A percentile compares a stretch with the other conserved stretches of the same genome.
Evolutionary conservation across 2,113 vertebrate species (phyloP).

Genomic region (Pithys albifrons): DNA sequence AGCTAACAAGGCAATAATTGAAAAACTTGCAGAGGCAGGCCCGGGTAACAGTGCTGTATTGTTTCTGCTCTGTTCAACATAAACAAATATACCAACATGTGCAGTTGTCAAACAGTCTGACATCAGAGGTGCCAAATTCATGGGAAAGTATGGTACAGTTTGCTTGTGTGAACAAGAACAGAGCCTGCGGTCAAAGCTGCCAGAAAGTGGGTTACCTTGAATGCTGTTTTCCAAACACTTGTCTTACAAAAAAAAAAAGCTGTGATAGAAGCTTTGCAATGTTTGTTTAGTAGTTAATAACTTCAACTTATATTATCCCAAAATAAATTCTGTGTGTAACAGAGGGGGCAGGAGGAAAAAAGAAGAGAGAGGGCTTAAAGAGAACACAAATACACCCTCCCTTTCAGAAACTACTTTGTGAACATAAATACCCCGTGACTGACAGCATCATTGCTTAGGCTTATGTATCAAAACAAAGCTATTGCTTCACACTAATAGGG

Average conservation of each 20-base stretch:
- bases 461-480: neutral
- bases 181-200: neutral
- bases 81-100: neutral
- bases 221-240: neutral
- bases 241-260: neutral
- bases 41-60: neutral
- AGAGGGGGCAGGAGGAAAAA: rapidly evolving
- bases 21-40: neutral
- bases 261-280: neutral
- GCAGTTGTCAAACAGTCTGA: neutral
- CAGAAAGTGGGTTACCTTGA: neutral
- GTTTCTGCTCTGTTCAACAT: neutral
- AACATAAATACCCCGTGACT: neutral
- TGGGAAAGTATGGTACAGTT: neutral
- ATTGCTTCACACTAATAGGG: neutral
- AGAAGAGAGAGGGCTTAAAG: neutral
- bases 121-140: neutral
- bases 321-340: neutral
- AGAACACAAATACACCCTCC: neutral
- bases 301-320: neutral
- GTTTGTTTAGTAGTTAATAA: neutral
- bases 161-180: neutral
- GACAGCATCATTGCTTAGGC: neutral
- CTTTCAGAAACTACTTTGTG: neutral
- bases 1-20: neutral